Evolutionary conservation across 2,888 invertebrate genomes (phyloP), one percentile per base, ranked within the genome.

Genomic region (Cephus spinipes): DNA sequence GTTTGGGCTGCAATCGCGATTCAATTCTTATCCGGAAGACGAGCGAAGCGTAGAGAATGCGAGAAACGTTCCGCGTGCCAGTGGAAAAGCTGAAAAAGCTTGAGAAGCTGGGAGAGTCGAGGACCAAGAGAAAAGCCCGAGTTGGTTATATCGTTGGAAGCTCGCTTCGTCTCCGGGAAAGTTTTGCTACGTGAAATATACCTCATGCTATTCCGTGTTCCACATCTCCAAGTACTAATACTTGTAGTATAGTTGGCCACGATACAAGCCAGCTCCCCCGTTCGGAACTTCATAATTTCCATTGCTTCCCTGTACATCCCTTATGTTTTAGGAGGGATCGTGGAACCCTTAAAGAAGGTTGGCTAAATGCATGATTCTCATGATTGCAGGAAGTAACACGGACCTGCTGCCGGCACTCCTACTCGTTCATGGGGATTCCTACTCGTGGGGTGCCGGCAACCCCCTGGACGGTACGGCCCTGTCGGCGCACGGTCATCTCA

Each of bases 391-490:
- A 81, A 92, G 90, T 85, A 92, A 92, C 77, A 91, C 93, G 84
- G 94, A 94, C 84, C 93, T 94, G 83, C 92, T 96, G 87, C 96
- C 98, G 81, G 97, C 98, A 78, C 94, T 98, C 89, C 95, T 98
- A 78, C 97, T 97, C 91, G 95, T 98, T 85, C 98, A 98, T 91
- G 98, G 98, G 76, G 98, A 98, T 92, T 98, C 98, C 35, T 98
- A 97, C 92, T 98, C 98, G 91, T 98, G 98, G 97, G 98, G 98
- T 91, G 96, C 98, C 73, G 99, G 99, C 80, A 99, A 98, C 93
- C 96, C 98, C 31, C 98, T 99, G 92, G 99, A 99, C 92, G 99
- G 98, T 83, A 98, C 98, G 79, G 96, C 98, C 69, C 93, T 99
- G 81, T 98, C 99, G 76, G 97, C 98, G 82, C 96, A 97, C 89